Evolutionary conservation across 1,140 invertebrate species (phyloP).

Genomic region (Bombus breviceps): DNA sequence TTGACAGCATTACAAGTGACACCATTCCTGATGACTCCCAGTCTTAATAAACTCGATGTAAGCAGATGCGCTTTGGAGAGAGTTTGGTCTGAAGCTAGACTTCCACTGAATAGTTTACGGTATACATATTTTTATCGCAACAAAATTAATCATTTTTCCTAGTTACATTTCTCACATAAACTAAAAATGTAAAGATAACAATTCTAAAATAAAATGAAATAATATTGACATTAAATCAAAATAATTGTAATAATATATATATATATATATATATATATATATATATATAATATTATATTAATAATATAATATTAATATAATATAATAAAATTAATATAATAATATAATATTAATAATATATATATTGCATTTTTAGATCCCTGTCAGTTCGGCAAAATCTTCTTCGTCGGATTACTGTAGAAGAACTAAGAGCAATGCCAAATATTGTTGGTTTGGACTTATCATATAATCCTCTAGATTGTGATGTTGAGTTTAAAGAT

Average conservation of each 20-base stretch:
- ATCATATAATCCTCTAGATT: conserved; percentile 79
- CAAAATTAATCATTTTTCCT: neutral
- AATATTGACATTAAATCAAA: neutral
- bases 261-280: neutral
- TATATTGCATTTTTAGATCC: conserved; percentile 62
- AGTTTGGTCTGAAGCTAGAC: conserved; percentile 85
- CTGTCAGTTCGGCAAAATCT: conserved; percentile 76
- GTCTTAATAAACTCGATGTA: conserved; percentile 85
- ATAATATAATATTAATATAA: no score
- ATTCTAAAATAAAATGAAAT: neutral
- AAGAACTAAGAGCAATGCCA: conserved; percentile 79
- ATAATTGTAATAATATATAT: neutral
- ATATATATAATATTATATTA: no score
- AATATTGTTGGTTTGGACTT: conserved; percentile 77
- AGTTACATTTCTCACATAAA: neutral
- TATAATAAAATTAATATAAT: no score
- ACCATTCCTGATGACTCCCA: conserved; percentile 85
- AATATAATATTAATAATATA: no score
- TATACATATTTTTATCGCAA: conserved; percentile 38
- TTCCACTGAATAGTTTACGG: conserved; percentile 70
- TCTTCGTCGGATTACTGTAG: conserved; percentile 76
- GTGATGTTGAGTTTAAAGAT: conserved; percentile 78
- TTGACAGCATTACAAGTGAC: conserved; percentile 86
- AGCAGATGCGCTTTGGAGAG: conserved; percentile 86
- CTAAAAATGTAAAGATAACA: neutral